A percentile compares a stretch with the other conserved stretches of the same genome.
Evolutionary conservation across 2,113 vertebrate genomes (phyloP).

Genomic region (Gymnorhina tibicen): DNA sequence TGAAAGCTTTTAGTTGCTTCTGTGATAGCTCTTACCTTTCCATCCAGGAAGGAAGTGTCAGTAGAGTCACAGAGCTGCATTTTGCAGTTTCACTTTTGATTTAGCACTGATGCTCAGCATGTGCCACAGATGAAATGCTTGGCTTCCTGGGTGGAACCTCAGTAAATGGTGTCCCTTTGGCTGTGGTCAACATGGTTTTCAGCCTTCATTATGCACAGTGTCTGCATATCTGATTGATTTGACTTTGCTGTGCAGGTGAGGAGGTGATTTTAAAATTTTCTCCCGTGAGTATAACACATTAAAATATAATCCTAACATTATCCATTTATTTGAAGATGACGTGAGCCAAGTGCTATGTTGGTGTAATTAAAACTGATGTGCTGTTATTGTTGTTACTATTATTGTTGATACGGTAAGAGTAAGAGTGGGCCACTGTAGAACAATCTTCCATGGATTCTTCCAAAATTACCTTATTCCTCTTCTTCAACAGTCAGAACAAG

Average conservation of each 20-base stretch:
- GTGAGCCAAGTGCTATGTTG: background rate
- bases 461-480: background rate
- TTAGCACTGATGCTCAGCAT: background rate
- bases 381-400: background rate
- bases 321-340: background rate
- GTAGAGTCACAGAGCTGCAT: background rate
- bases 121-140: background rate
- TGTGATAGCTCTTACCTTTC: background rate
- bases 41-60: background rate
- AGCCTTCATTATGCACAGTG: background rate
- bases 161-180: background rate
- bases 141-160: background rate
- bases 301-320: background rate
- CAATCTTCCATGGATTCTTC: background rate
- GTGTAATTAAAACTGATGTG: background rate
- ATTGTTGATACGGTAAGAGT: background rate
- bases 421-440: background rate
- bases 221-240: background rate
- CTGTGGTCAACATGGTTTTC: background rate
- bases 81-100: slow-evolving; percentile 54
- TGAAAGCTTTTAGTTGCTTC: background rate
- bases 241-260: background rate
- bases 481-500: background rate
- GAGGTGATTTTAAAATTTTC: background rate
- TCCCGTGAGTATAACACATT: background rate